These are phyloP conservation scores for Indicator maculatus DNA, from an alignment of 2,113 vertebrate species.

Conservation along the genomic window DNA sequence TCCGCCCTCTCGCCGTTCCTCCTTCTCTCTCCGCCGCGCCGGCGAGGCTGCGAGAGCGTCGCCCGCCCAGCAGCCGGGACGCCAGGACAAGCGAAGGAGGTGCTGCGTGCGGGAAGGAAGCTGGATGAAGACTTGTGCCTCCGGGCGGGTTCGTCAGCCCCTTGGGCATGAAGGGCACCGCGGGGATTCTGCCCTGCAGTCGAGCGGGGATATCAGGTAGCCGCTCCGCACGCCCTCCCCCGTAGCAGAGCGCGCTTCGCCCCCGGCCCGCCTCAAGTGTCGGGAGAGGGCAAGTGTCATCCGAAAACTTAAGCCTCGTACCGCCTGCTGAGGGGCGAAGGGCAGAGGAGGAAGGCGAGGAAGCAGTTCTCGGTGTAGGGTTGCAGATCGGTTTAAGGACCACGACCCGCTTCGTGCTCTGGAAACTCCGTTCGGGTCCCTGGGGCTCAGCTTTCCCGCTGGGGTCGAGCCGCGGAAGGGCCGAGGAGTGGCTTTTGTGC, in stretches of 20 bases:
- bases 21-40: not conserved
- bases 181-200: not conserved
- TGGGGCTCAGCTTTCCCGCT: not conserved
- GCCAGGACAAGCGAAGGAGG: not conserved
- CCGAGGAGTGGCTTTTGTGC: not conserved
- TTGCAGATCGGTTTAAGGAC: not conserved
- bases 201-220: conserved; percentile 48
- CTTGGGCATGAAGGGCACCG: conserved; percentile 35
- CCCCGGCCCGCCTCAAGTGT: not conserved
- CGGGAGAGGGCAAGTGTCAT: not conserved
- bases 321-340: not conserved
- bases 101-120: not conserved
- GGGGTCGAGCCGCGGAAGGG: not conserved
- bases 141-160: not conserved
- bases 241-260: not conserved
- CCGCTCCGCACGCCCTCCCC: not conserved
- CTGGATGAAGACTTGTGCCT: not conserved
- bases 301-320: not conserved
- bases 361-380: not conserved
- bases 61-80: not conserved
- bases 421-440: accelerated
- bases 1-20: not conserved
- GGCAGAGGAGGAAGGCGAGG: not conserved
- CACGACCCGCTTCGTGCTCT: not conserved
- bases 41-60: not conserved